These are phyloP conservation scores for Graphium colonna DNA, from an alignment of 2,888 invertebrate species.

Conservation along the genomic window DNA sequence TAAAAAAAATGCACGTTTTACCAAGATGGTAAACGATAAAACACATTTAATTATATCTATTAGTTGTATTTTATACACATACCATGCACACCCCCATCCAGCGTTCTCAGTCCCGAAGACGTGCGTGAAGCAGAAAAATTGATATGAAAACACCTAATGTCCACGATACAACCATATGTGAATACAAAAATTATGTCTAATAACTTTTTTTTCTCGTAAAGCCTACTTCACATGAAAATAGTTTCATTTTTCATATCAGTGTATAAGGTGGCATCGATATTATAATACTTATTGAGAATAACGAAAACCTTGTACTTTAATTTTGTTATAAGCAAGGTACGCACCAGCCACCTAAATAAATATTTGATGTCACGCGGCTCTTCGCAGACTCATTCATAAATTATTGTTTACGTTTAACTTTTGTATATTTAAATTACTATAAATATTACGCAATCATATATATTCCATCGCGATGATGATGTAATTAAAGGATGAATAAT, in stretches of 20 bases:
- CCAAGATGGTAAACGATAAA: too few relatives aligned
- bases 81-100: too few relatives aligned
- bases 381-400: conserved; percentile 9
- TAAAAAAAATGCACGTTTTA: too few relatives aligned
- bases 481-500: background rate
- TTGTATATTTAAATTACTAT: background rate
- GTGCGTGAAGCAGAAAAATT: conserved; percentile 16
- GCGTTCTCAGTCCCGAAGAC: conserved; percentile 7
- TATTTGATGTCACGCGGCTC: background rate
- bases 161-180: background rate
- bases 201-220: background rate
- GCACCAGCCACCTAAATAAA: conserved; percentile 4
- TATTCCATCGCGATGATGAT: too few relatives aligned
- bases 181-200: too few relatives aligned
- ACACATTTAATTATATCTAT: too few relatives aligned
- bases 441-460: too few relatives aligned
- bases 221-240: too few relatives aligned
- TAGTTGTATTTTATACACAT: too few relatives aligned
- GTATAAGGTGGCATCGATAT: background rate
- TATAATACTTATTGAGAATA: background rate
- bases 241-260: background rate
- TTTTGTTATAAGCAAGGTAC: background rate
- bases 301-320: too few relatives aligned
- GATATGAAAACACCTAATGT: too few relatives aligned
- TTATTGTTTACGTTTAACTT: conserved; percentile 9